Percentiles rank a stretch among this genome's conserved stretches.
phyloP scores from a whole-genome alignment of 64 coral and sea anemone species.

The Montipora capricornis region DNA sequence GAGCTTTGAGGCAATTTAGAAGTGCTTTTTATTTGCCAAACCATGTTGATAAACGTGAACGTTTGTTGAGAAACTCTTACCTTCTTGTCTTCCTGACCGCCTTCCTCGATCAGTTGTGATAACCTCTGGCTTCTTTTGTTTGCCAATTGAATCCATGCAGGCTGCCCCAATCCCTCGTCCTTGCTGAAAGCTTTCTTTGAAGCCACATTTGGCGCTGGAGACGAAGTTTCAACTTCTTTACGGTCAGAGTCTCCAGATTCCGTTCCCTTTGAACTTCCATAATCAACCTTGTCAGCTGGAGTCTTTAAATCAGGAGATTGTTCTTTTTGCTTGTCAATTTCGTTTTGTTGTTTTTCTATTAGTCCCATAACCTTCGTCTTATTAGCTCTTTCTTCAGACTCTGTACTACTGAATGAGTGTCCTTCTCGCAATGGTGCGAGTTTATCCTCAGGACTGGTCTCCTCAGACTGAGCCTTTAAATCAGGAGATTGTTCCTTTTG shows the following conservation, averaged over 20 bases:
- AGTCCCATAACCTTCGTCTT: not conserved
- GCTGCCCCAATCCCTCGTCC: not conserved
- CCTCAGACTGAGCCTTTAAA: not conserved
- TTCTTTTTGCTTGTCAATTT: not conserved
- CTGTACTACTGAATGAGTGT: not conserved
- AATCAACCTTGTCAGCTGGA: not conserved
- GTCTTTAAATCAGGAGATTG: not conserved
- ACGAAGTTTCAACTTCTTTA: not conserved
- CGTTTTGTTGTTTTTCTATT: not conserved
- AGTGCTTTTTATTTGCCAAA: no score
- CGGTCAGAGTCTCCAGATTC: not conserved
- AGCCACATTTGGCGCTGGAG: not conserved
- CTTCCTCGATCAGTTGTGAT: constrained; percentile 71
- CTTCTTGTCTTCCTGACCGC: constrained; percentile 27
- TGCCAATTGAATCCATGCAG: constrained; percentile 73
- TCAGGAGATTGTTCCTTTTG: not conserved
- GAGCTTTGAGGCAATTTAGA: no score
- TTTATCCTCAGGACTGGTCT: not conserved
- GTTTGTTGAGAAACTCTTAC: constrained; percentile 4
- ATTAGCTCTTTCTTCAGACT: not conserved
- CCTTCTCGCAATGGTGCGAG: not conserved
- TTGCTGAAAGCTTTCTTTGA: not conserved
- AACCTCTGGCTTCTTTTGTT: constrained; percentile 69
- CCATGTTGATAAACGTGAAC: no score
- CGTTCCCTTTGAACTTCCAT: not conserved